phyloP scores from a whole-genome alignment of 2,888 invertebrate species.

The Nowickia ferox region DNA sequence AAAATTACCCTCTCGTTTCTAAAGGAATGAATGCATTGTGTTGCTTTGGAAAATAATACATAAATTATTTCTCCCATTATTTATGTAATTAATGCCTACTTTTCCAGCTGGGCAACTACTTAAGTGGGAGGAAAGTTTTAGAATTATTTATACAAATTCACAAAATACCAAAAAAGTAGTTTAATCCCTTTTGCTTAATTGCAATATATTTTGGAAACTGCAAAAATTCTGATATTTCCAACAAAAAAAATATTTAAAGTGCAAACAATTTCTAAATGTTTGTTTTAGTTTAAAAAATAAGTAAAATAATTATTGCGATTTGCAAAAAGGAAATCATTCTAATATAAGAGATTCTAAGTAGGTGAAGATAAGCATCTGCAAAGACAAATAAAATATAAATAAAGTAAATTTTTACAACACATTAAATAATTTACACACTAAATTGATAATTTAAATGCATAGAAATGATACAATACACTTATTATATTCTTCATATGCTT shows the following conservation, averaged over 20 bases:
- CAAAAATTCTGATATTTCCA: not conserved
- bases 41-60: no score
- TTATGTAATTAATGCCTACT: no score
- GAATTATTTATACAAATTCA: no score
- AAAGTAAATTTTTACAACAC: slow-evolving; percentile 23
- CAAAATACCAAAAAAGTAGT: no score
- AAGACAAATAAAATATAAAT: slow-evolving; percentile 48
- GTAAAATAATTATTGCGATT: not conserved
- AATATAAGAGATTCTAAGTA: not conserved
- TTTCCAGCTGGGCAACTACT: no score
- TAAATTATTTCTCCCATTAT: no score
- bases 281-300: slow-evolving; percentile 3
- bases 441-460: not conserved
- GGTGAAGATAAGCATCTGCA: slow-evolving; percentile 37
- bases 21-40: no score
- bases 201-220: no score
- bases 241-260: not conserved
- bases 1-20: no score
- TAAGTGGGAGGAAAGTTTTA: no score
- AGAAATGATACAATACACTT: not conserved
- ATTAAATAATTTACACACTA: not conserved
- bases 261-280: not conserved
- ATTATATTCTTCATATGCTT: not conserved
- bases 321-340: no score
- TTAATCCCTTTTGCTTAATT: not conserved